These are phyloP conservation scores for Semnornis frantzii DNA, from an alignment of 2,113 vertebrate species.

Conservation along the genomic window DNA sequence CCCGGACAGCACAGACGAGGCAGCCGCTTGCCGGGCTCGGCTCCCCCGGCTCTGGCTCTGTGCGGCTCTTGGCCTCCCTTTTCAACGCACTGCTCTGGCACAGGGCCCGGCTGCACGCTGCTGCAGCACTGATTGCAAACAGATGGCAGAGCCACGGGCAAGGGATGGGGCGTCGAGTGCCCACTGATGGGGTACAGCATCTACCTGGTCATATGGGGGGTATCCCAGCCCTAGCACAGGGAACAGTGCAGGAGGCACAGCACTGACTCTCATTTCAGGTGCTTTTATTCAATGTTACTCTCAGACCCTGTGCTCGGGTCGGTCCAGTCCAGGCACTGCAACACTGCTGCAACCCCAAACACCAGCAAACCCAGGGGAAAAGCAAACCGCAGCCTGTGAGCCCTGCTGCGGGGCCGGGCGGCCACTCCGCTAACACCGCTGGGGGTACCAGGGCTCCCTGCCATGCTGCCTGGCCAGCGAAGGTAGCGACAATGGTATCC, in stretches of 20 bases:
- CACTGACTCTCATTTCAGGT: constrained; percentile 27
- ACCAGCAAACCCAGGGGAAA: constrained; percentile 38
- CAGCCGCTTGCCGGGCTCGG: neutral
- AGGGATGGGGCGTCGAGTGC: neutral
- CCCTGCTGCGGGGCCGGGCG: neutral
- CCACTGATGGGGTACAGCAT: neutral
- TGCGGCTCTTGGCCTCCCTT: neutral
- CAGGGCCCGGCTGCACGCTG: constrained; percentile 37
- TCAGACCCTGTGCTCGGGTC: constrained; percentile 6
- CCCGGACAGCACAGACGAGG: rapidly evolving
- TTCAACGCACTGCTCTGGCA: neutral
- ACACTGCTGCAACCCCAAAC: constrained; percentile 1
- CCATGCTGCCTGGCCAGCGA: neutral
- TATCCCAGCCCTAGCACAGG: neutral
- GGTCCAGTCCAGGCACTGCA: neutral
- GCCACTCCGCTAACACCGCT: rapidly evolving
- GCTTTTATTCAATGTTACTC: constrained; percentile 73
- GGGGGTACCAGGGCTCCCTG: neutral
- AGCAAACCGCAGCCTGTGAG: neutral
- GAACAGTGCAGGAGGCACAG: rapidly evolving
- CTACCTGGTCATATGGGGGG: neutral
- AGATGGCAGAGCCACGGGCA: neutral
- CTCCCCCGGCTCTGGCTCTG: neutral
- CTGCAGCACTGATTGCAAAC: constrained; percentile 57
- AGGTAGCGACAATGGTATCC: neutral